These are phyloP conservation scores for Palythoa grandiflora DNA, from an alignment of 92 coral and sea anemone genomes.

Conservation along the genomic window DNA sequence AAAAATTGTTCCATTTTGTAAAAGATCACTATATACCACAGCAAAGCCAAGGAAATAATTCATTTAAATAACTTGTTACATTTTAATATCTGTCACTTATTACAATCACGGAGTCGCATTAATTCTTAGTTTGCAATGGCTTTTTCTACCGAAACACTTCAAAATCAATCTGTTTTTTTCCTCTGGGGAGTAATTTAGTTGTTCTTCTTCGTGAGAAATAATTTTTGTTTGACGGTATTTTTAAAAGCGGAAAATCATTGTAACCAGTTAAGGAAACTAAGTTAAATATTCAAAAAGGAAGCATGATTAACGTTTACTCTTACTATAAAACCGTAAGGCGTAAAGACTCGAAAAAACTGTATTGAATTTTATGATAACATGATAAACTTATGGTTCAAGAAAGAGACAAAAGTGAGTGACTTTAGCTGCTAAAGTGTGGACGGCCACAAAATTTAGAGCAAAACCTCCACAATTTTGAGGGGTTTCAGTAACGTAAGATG, in stretches of 20 bases:
- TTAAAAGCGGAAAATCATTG: background rate
- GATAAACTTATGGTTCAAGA: background rate
- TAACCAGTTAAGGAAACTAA: no score
- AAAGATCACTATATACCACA: background rate
- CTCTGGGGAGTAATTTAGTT: background rate
- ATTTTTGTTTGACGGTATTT: background rate
- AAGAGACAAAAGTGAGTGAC: background rate
- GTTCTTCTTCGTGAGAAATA: background rate
- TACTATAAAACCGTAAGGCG: no score
- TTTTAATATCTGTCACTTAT: constrained; percentile 4
- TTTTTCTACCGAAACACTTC: background rate
- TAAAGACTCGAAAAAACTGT: no score
- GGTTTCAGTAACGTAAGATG: background rate
- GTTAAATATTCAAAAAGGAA: no score
- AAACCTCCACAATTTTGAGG: background rate
- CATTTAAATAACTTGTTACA: constrained; percentile 27
- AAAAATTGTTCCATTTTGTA: background rate
- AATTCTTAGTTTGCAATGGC: background rate
- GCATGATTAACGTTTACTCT: no score
- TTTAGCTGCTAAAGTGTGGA: background rate
- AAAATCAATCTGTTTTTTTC: background rate
- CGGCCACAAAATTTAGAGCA: background rate
- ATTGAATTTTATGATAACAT: no score
- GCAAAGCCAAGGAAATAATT: background rate
- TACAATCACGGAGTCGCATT: background rate